Percentiles rank a stretch among this genome's conserved stretches.
Evolutionary conservation across 2,797 vertebrate genomes (phyloP).

Genomic region (Premnoplex brunnescens): DNA sequence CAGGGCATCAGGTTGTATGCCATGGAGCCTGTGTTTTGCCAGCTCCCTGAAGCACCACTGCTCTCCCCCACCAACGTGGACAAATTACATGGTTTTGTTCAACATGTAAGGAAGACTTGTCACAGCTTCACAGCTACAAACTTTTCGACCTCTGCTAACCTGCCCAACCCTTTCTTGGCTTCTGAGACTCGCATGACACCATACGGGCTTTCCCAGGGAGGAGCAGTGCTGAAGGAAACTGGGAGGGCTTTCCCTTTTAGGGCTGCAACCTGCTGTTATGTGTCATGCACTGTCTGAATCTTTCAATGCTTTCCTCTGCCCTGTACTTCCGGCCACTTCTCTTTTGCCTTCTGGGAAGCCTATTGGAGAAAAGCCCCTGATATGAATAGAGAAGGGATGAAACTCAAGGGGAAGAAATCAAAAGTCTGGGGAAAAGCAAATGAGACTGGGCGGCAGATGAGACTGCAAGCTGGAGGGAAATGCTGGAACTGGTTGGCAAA

Average conservation of each 20-base stretch:
- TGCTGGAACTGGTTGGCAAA: not conserved
- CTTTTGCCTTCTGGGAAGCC: not conserved
- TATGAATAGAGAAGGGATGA: not conserved
- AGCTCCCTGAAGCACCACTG: not conserved
- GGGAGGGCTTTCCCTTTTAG: not conserved
- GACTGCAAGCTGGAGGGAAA: not conserved
- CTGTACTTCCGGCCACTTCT: not conserved
- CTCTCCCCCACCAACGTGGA: rapidly evolving
- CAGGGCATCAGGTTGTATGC: not conserved
- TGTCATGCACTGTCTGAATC: not conserved
- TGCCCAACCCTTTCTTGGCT: not conserved
- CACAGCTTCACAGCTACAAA: not conserved
- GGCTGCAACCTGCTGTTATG: not conserved
- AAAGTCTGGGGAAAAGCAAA: not conserved
- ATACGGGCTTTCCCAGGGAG: not conserved
- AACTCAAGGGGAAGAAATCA: not conserved
- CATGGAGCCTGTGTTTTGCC: not conserved
- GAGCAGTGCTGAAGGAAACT: not conserved
- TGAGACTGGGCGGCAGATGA: not conserved
- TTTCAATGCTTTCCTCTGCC: not conserved
- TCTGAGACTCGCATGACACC: not conserved
- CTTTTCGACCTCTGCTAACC: not conserved
- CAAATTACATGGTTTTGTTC: not conserved
- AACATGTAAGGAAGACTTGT: not conserved
- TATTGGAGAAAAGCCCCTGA: not conserved